Conservation (phyloP, 2,113 vertebrate species). For the Saiga tatarica region DNA sequence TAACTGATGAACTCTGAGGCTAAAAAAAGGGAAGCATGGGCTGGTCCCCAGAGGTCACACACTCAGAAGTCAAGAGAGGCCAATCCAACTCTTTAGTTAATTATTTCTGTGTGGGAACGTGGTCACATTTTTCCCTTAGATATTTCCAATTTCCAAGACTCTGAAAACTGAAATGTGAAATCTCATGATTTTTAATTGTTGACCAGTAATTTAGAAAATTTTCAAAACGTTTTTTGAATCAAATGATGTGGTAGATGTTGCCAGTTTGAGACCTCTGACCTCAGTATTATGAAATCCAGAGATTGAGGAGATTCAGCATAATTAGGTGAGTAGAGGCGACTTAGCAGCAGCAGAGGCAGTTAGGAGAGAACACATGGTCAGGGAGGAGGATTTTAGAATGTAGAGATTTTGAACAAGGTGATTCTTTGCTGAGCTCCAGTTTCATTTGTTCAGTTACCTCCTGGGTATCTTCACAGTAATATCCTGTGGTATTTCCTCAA, state of each 20-base stretch:
- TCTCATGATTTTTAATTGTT: not conserved
- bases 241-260: not conserved
- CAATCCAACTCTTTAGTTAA: not conserved
- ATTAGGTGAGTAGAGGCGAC: not conserved
- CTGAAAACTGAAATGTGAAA: not conserved
- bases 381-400: conserved; percentile 30
- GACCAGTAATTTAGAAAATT: not conserved
- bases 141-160: conserved; percentile 1
- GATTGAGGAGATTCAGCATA: not conserved
- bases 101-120: not conserved
- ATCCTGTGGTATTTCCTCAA: not conserved
- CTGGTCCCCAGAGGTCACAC: not conserved
- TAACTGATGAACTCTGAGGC: not conserved
- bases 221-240: not conserved
- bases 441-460: conserved; percentile 5
- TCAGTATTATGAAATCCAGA: not conserved
- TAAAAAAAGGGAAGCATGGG: not conserved
- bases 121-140: not conserved
- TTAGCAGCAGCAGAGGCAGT: not conserved
- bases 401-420: not conserved
- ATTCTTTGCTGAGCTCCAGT: not conserved
- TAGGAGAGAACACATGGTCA: not conserved
- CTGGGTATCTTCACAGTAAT: not conserved
- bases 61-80: not conserved
- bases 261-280: not conserved